Percentiles rank a stretch among this genome's conserved stretches.
phyloP scores from a whole-genome alignment of 2,888 invertebrate genomes.

The Drosophila aldrichi region DNA sequence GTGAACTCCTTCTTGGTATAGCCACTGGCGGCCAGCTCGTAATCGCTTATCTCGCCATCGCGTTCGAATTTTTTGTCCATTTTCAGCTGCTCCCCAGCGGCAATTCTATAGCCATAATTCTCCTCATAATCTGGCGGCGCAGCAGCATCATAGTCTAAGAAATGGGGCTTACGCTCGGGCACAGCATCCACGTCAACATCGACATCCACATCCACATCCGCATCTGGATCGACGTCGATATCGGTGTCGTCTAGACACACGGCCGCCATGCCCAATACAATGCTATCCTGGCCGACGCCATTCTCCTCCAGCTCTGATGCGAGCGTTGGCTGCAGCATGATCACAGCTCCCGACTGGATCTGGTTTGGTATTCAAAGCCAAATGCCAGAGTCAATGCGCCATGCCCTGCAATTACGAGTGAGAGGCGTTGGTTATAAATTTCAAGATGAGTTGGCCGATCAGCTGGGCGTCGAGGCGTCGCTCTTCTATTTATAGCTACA shows the following conservation, averaged over 20 bases:
- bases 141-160: conserved; percentile 88
- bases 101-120: conserved; percentile 46
- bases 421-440: conserved; percentile 42
- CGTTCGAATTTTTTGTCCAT: conserved; percentile 85
- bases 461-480: conserved; percentile 23
- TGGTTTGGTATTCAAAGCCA: conserved; percentile 14
- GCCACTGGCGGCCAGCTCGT: conserved; percentile 85
- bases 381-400: conserved; percentile 53
- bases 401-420: conserved; percentile 55
- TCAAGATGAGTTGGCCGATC: conserved; percentile 33
- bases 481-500: conserved; percentile 56
- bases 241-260: conserved; percentile 61
- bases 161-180: conserved; percentile 87
- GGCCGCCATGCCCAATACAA: conserved; percentile 54
- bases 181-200: conserved; percentile 77
- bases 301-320: conserved; percentile 57
- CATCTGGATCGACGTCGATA: conserved; percentile 27
- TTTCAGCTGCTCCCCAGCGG: conserved; percentile 83
- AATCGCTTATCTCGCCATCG: conserved; percentile 85
- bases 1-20: conserved; percentile 85
- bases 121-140: conserved; percentile 86
- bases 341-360: conserved; percentile 20
- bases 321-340: conserved; percentile 66
- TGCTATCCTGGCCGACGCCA: conserved; percentile 81
- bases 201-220: conserved; percentile 26